Conservation (phyloP, 2,797 vertebrate species). For the Ctenopoma multispine region DNA sequence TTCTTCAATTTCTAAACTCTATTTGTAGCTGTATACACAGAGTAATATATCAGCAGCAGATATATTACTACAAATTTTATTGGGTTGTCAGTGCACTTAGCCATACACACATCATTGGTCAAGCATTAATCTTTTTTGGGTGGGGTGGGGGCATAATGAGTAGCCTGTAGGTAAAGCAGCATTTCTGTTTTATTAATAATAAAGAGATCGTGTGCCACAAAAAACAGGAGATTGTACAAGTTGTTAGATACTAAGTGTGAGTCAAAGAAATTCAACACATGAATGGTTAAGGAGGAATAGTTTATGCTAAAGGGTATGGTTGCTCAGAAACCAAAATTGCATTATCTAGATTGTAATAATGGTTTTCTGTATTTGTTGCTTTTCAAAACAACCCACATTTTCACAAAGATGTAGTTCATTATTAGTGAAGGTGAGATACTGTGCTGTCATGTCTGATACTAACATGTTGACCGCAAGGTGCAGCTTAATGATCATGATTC, state of each 20-base stretch:
- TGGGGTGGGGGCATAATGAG: constrained; percentile 27
- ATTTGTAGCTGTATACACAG: constrained; percentile 37
- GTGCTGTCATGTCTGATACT: constrained; percentile 80
- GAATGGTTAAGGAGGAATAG: constrained; percentile 46
- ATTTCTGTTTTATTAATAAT: constrained; percentile 64
- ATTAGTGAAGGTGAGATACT: constrained; percentile 75
- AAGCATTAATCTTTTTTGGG: constrained; percentile 29
- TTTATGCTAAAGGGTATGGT: constrained; percentile 70
- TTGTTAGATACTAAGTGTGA: constrained; percentile 54
- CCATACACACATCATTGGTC: constrained; percentile 58
- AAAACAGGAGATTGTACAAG: constrained; percentile 57
- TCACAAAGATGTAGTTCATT: constrained; percentile 76
- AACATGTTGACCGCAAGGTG: constrained; percentile 76
- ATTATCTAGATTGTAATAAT: constrained; percentile 68
- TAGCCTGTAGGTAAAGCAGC: constrained; percentile 66
- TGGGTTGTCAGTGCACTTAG: constrained; percentile 56
- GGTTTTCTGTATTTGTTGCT: constrained; percentile 74
- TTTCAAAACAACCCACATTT: constrained; percentile 77
- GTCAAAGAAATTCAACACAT: constrained; percentile 52
- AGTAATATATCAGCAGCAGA: constrained; percentile 54
- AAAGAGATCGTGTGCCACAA: constrained; percentile 60
- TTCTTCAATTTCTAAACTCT: constrained; percentile 44
- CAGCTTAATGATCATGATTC: constrained; percentile 73
- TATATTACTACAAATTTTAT: constrained; percentile 49
- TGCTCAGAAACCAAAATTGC: constrained; percentile 68